Base-by-base conservation (phyloP, 2,888 invertebrate genomes). In the Pediacus dermestoides region DNA sequence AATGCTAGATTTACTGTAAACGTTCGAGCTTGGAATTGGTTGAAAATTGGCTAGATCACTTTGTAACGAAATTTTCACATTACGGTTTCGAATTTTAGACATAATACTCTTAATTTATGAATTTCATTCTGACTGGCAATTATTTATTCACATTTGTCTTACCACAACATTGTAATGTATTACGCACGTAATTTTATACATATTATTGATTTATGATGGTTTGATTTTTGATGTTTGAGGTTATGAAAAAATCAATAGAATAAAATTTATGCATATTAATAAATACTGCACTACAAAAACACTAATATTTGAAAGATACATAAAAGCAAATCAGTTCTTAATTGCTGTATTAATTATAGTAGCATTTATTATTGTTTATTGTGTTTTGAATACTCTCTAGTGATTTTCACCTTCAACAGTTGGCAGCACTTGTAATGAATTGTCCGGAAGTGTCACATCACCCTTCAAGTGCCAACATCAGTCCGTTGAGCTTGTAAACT, bases 361-460 rank as follows among this genome's bases (percentile, higher is more conserved):
- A n/a, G n/a, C n/a, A n/a, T n/a, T n/a, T n/a, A n/a, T n/a, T n/a
- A n/a, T n/a, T n/a, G n/a, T n/a, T n/a, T n/a, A n/a, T n/a, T n/a
- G n/a, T n/a, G n/a, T n/a, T n/a, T n/a, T n/a, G n/a, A n/a, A n/a
- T n/a, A n/a, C n/a, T n/a, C n/a, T 2, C 18, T 28, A 16, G 28
- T 9, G 26, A 34, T 12, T 16, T 27, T 35, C 31, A 9, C 1
- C 16, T 26, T 31, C n/a, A 30, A 25, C 7, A 8, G 39, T 34
- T 42, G 41, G 40, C n/a, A 37, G 3, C 22, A 8, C 22, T 18
- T n/a, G 26, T 42, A 39, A n/a, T n/a, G 52, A 54, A 52, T 25
- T 13, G 37, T 42, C 45, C 50, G 54, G 50, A 53, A 57, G 56
- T 59, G 61, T 61, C 57, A 60, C 61, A 61, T 61, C 61, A 60